These are phyloP conservation scores for Galleria mellonella DNA, from an alignment of 1,140 invertebrate species.

Conservation along the genomic window DNA sequence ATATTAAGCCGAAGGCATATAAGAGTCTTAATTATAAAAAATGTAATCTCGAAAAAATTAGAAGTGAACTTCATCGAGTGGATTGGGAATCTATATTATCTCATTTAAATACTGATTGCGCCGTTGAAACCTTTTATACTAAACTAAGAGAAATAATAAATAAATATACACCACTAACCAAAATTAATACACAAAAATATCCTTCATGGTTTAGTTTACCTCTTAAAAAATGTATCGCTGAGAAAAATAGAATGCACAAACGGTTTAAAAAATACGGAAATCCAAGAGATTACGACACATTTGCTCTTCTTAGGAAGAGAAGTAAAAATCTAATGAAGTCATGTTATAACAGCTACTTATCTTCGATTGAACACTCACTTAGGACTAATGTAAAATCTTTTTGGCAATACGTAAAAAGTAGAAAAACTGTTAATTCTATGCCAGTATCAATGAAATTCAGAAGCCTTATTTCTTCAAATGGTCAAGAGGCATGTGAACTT, in stretches of 20 bases:
- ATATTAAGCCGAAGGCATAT: background rate
- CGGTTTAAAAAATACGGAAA: background rate
- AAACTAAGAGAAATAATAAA: background rate
- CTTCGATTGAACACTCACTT: too few species aligned
- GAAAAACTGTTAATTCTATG: too few species aligned
- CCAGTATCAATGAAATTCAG: too few species aligned
- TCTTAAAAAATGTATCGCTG: background rate
- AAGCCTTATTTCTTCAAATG: too few species aligned
- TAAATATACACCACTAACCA: background rate
- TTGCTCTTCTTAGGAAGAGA: background rate
- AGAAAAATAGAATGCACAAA: background rate
- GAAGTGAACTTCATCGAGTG: background rate
- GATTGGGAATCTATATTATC: background rate
- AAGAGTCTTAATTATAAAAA: background rate
- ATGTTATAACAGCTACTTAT: too few species aligned
- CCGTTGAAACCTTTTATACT: background rate
- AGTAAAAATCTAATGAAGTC: background rate
- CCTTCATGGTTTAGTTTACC: background rate
- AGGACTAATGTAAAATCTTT: too few species aligned
- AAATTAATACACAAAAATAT: background rate
- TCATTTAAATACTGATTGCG: background rate
- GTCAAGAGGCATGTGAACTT: too few species aligned
- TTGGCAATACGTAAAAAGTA: too few species aligned
- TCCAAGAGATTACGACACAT: constrained; percentile 3
- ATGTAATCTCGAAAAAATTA: background rate